Evolutionary conservation across 2,797 vertebrate species (phyloP).

Genomic region (Enteromius mattozi): DNA sequence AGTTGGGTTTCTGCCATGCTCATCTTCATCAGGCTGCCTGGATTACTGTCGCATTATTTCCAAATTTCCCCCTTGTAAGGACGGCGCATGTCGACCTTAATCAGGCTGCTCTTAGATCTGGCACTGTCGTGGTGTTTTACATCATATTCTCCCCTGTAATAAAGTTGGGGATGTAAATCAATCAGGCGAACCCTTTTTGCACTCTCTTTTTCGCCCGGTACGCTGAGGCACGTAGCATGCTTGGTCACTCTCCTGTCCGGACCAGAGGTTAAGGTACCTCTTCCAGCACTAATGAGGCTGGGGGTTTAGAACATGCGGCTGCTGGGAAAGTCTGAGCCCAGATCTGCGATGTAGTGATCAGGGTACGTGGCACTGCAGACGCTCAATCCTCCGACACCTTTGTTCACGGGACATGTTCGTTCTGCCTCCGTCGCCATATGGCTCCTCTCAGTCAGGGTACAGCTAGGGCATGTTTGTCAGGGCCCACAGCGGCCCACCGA

Average conservation of each 20-base stretch:
- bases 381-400: constrained; percentile 47
- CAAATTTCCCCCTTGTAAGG: constrained; percentile 55
- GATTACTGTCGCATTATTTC: constrained; percentile 60
- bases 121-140: constrained; percentile 50
- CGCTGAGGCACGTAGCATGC: constrained; percentile 31
- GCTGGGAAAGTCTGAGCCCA: constrained; percentile 16
- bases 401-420: constrained; percentile 20
- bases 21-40: constrained; percentile 49
- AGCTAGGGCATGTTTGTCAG: constrained; percentile 53
- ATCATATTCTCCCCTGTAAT: constrained; percentile 53
- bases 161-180: constrained; percentile 51
- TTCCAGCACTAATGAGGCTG: constrained; percentile 48
- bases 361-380: constrained; percentile 3
- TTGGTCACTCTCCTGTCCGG: constrained; percentile 13
- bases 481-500: constrained; percentile 31
- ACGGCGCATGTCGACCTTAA: constrained; percentile 57
- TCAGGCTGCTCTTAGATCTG: constrained; percentile 52
- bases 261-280: constrained; percentile 23
- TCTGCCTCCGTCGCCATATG: constrained; percentile 57
- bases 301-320: constrained; percentile 1
- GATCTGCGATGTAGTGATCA: constrained; percentile 28
- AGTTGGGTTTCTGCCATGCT: constrained; percentile 51
- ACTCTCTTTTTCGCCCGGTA: constrained; percentile 18
- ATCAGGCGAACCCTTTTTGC: constrained; percentile 43
- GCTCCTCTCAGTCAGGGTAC: constrained; percentile 49